A percentile compares a stretch with the other conserved stretches of the same genome.
Evolutionary conservation across 2,888 invertebrate genomes (phyloP).

Genomic region (Leucania comma): DNA sequence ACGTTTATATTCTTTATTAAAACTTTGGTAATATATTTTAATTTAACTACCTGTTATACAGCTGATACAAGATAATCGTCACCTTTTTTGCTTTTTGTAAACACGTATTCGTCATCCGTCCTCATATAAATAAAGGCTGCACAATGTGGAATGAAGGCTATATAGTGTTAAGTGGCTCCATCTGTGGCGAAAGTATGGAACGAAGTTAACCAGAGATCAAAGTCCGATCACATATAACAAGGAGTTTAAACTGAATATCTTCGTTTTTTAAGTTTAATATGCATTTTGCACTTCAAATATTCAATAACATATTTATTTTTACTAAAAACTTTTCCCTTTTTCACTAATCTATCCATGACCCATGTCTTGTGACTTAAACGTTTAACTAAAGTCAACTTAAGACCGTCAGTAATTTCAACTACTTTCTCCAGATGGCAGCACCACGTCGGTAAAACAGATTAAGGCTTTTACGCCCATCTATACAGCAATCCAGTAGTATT

Average conservation of each 20-base stretch:
- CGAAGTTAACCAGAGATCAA: conserved; percentile 36
- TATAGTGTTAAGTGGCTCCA: conserved; percentile 62
- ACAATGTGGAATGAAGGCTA: conserved; percentile 55
- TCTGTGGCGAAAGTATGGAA: conserved; percentile 60
- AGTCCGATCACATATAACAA: background rate
- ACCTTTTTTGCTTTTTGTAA: conserved; percentile 41
- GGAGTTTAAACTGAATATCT: background rate
- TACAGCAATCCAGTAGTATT: conserved; percentile 4
- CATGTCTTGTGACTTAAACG: conserved; percentile 43
- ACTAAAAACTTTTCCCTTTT: background rate
- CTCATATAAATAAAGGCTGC: conserved; percentile 29
- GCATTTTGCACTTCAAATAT: background rate
- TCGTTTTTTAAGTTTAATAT: background rate
- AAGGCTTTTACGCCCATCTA: conserved; percentile 76
- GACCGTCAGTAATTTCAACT: conserved; percentile 10
- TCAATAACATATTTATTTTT: background rate
- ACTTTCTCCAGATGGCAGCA: conserved; percentile 74
- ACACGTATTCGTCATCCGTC: conserved; percentile 12
- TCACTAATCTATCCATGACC: background rate
- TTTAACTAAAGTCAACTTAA: conserved; percentile 7
- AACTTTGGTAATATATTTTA: background rate
- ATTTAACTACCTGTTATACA: conserved; percentile 8
- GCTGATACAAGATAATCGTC: conserved; percentile 29
- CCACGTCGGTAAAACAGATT: conserved; percentile 73
- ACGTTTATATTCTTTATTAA: background rate